A percentile compares a stretch with the other conserved stretches of the same genome.
These are phyloP conservation scores for Doris montereyensis DNA, from an alignment of 2,888 invertebrate species.

Conservation along the genomic window DNA sequence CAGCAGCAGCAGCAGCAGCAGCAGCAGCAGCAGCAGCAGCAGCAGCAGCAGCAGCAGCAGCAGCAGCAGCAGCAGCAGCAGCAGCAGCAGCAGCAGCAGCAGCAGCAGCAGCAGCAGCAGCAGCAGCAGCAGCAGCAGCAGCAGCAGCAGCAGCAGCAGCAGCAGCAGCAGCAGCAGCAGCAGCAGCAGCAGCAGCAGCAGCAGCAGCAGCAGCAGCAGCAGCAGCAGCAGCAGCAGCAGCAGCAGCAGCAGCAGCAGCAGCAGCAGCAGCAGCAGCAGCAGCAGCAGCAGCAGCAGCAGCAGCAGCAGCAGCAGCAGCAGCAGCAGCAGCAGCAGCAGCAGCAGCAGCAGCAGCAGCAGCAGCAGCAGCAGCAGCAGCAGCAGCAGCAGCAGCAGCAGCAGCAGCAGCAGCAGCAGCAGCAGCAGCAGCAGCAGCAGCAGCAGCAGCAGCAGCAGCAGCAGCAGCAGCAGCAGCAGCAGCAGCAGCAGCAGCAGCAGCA, in stretches of 20 bases:
- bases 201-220: slow-evolving; percentile 28
- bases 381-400: slow-evolving; percentile 10
- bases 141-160: slow-evolving; percentile 6
- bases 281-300: slow-evolving; percentile 23
- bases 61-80: slow-evolving; percentile 18
- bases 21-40: slow-evolving; percentile 24
- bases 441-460: no score
- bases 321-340: slow-evolving; percentile 24
- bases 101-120: slow-evolving; percentile 13
- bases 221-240: slow-evolving; percentile 24
- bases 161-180: slow-evolving; percentile 23
- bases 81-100: slow-evolving; percentile 15
- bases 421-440: no score
- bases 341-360: slow-evolving; percentile 24
- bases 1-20: slow-evolving; percentile 28
- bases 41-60: slow-evolving; percentile 18
- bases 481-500: no score
- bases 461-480: no score
- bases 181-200: slow-evolving; percentile 28
- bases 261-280: neutral
- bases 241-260: neutral
- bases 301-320: slow-evolving; percentile 18
- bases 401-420: slow-evolving; percentile 3
- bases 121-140: neutral
- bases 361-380: neutral